phyloP scores from a whole-genome alignment of 92 coral and sea anemone genomes.

The Epizoanthus rinbou region DNA sequence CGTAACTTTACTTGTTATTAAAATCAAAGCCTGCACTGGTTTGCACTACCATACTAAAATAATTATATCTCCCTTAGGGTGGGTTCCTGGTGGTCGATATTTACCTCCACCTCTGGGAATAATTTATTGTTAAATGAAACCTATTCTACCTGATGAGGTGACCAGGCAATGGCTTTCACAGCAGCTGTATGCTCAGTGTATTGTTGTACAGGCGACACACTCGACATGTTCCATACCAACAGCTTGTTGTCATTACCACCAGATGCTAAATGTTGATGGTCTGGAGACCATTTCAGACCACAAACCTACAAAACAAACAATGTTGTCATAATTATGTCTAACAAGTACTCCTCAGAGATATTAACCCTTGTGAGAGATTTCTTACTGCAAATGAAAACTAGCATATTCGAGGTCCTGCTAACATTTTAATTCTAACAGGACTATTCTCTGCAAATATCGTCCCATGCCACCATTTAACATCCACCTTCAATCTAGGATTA shows the following conservation, averaged over 20 bases:
- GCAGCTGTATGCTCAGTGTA: slow-evolving; percentile 99
- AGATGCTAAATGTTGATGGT: slow-evolving; percentile 96
- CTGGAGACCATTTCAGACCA: slow-evolving; percentile 99
- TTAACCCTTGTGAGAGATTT: too few species aligned
- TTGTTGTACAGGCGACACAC: slow-evolving; percentile 87
- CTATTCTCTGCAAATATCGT: too few species aligned
- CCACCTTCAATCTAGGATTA: too few species aligned
- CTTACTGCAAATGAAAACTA: not conserved
- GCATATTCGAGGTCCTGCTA: too few species aligned
- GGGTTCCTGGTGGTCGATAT: too few species aligned
- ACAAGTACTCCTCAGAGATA: too few species aligned
- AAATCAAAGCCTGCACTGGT: too few species aligned
- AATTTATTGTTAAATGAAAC: not conserved
- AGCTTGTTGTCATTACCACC: slow-evolving; percentile 99
- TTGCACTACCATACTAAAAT: too few species aligned
- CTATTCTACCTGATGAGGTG: slow-evolving; percentile 91
- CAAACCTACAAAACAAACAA: slow-evolving; percentile 70
- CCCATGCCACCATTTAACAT: too few species aligned
- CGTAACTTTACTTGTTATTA: too few species aligned
- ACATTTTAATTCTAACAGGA: too few species aligned
- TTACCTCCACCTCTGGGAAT: not conserved
- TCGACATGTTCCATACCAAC: slow-evolving; percentile 86
- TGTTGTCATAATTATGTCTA: not conserved
- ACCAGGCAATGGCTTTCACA: slow-evolving; percentile 99
- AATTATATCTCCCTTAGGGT: too few species aligned